These are phyloP conservation scores for Mastigias papua DNA, from an alignment of 30 jellyfish, hydroid and myxozoan genomes.

Conservation along the genomic window DNA sequence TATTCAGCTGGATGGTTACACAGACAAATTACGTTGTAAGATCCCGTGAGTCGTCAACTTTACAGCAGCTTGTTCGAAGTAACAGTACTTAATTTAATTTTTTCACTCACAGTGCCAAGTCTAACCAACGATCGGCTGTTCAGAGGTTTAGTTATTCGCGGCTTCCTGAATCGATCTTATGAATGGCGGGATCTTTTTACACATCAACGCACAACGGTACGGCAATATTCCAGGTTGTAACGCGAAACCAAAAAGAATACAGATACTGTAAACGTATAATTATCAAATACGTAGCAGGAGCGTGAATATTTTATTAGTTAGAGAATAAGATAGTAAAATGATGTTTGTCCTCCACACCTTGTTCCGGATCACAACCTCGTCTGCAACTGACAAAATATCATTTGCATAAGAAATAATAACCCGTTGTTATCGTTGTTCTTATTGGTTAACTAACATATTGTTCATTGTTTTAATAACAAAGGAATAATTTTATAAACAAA, in stretches of 20 bases:
- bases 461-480: not conserved
- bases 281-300: not conserved
- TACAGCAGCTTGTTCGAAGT: not conserved
- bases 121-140: not conserved
- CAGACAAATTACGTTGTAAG: not conserved
- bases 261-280: not conserved
- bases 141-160: not conserved
- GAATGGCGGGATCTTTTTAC: not conserved
- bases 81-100: not conserved
- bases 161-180: not conserved
- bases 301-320: not conserved
- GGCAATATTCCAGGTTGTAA: not conserved
- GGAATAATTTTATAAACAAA: not conserved
- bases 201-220: not conserved
- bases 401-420: constrained; percentile 31
- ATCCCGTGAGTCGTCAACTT: not conserved
- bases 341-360: not conserved
- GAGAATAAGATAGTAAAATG: not conserved
- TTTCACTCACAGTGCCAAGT: not conserved
- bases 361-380: constrained; percentile 72
- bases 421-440: not conserved
- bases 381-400: constrained; percentile 35
- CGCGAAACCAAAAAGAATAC: not conserved
- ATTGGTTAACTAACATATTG: constrained; percentile 31
- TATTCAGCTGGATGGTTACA: not conserved